These are phyloP conservation scores for Martes flavigula DNA, from an alignment of 2,797 vertebrate genomes.

Conservation along the genomic window DNA sequence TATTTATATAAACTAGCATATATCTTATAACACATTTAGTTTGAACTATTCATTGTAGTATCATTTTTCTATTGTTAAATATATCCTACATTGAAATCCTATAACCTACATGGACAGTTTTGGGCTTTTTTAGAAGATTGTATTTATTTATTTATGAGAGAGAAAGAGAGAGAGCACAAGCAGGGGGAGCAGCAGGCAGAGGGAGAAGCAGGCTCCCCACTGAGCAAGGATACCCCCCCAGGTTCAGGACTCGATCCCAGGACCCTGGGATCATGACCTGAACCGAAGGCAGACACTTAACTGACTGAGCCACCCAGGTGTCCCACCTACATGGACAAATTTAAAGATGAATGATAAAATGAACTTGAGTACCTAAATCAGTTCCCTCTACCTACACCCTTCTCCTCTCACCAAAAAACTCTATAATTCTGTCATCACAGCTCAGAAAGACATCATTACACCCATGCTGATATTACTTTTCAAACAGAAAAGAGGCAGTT, in stretches of 20 bases:
- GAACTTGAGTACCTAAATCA: neutral
- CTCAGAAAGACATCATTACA: neutral
- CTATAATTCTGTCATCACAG: neutral
- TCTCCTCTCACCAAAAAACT: neutral
- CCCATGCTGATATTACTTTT: neutral
- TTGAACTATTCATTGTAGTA: neutral
- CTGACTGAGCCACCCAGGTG: neutral
- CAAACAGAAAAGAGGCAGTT: conserved; percentile 27
- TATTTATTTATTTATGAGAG: neutral
- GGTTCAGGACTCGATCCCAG: neutral
- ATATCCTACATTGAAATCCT: neutral
- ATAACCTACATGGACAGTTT: neutral
- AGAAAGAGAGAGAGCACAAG: neutral
- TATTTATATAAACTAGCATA: neutral
- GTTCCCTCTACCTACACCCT: neutral
- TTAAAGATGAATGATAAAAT: neutral
- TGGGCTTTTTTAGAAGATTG: neutral
- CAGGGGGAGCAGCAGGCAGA: neutral
- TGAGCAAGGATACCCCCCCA: neutral
- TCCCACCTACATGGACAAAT: neutral
- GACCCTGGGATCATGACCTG: neutral
- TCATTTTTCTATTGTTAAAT: conserved; percentile 29
- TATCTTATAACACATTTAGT: neutral
- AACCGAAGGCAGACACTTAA: neutral
- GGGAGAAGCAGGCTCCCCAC: neutral